phyloP scores from a whole-genome alignment of 2,888 invertebrate species.

The Pterobdella sp. region DNA sequence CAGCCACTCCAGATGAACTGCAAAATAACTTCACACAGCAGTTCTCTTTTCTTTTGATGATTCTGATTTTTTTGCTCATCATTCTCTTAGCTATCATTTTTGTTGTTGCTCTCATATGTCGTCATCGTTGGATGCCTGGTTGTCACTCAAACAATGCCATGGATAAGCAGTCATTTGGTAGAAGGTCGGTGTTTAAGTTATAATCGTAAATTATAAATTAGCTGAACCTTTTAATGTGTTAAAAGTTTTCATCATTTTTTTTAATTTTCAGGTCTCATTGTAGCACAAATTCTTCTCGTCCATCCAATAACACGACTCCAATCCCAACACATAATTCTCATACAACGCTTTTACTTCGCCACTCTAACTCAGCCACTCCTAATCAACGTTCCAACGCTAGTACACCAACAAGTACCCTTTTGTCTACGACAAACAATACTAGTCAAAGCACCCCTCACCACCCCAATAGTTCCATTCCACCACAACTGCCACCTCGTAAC shows the following conservation, averaged over 20 bases:
- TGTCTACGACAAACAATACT: background rate
- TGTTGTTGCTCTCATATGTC: conserved; percentile 17
- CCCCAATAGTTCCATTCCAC: background rate
- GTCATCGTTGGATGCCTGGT: conserved; percentile 20
- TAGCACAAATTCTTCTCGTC: background rate
- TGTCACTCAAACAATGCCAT: background rate
- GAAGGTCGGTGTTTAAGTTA: background rate
- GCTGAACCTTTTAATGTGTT: too few relatives aligned
- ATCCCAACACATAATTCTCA: conserved; percentile 3
- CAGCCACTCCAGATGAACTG: conserved; percentile 2
- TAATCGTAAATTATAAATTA: too few relatives aligned
- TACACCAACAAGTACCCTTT: background rate
- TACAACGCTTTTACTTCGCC: background rate
- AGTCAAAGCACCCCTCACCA: background rate
- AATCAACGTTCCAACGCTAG: background rate
- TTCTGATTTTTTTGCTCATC: conserved; percentile 15
- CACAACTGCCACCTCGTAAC: conserved; percentile 16
- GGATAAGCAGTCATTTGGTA: background rate
- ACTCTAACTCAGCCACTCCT: background rate
- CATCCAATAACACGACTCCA: conserved; percentile 3
- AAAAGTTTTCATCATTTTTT: too few relatives aligned
- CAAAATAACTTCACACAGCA: background rate
- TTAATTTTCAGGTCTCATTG: conserved; percentile 8
- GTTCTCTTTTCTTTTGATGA: conserved; percentile 4
- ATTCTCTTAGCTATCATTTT: conserved; percentile 9